Base-by-base conservation (phyloP, 53 echinoderm and acorn worm species). In the Echinometra lucunter region DNA sequence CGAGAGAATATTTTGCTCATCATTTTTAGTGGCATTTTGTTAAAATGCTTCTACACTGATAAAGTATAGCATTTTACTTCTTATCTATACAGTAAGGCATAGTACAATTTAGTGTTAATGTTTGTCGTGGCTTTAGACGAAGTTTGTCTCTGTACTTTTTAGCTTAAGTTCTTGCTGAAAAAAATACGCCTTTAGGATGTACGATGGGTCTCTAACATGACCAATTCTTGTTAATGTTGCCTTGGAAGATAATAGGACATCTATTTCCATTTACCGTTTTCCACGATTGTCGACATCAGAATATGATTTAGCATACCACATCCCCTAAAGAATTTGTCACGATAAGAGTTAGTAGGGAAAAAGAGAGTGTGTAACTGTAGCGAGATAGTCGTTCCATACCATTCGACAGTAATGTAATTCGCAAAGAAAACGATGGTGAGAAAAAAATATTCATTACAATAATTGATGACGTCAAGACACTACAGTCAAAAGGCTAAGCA, bases 391-490 rank as follows among this genome's bases (percentile, higher is more conserved):
- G 8, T 53, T 53, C 53, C 4, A 47, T 47, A 6, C 49, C 9
- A 53, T 53, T 53, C 53, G 53, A 2, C 37, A 27, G 63, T 27
- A 3, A 19, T 63, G 25, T 25, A 12, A 74, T 37, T 74, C 15
- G 37, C 74, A 74, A 74, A 35, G 27, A 81, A 21, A 42, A 44
- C 81, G 44, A 85, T n/a, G 45, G 85, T 85, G 85, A 78, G 42
- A 78, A 74, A 74, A n/a, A n/a, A 78, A 78, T 78, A 18, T 47
- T 85, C 85, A 27, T 28, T 9, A 53, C 2, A n/a, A 85, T 85
- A 47, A 85, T n/a, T 49, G 28, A 85, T 85, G 85, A 85, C 85
- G 85, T 85, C 85, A 85, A 49, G 49, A 9, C 49, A n/a, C 21
- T 42, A 19, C 38, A 30, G 49, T 85, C 49, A 45, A 85, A 47